Evolutionary conservation across 2,888 invertebrate genomes (phyloP), one percentile per base, ranked within the genome.

Genomic region (Scaeva pyrastri): DNA sequence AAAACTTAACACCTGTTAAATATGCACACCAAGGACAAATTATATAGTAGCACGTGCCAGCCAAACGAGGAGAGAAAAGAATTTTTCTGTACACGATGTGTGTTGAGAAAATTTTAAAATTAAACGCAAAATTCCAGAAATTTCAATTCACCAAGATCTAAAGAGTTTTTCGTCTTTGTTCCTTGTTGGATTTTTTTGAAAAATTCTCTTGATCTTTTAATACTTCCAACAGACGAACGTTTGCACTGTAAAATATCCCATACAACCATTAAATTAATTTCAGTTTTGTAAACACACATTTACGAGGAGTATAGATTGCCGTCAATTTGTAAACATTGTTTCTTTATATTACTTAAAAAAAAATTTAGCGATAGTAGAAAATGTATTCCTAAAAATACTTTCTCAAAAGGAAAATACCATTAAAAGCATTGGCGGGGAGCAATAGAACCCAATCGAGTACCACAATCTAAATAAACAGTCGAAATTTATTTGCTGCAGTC

Each of bases 401-500:
- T 45, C 31, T 23, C 26, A 16, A 64, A 26, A 26, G 26, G 2
- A 31, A 6, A 45, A 31, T 31, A 6, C 16, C 26, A 2, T 0
- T 2, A 31, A 66, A 36, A 10, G n/a, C n/a, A n/a, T n/a, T n/a
- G n/a, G n/a, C n/a, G n/a, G 31, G 19, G 66, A 19, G 12, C 31
- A 66, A 31, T 45, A 45, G 43, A 64, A 64, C 26, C 45, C 45
- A 31, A 31, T 48, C 26, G 26, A 45, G 16, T 19, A 16, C 45
- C 45, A 64, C 45, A 26, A 60, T 14, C 14, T 21, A 21, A 60
- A 21, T 8, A 26, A 31, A 64, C 26, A 45, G 3, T n/a, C 12
- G 2, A 45, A 31, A 19, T 64, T 64, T n/a, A 16, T 64, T 64
- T 45, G 62, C 48, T 48, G 66, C 36, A 48, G 48, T 36, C 64